Percentiles rank a stretch among this genome's conserved stretches.
phyloP scores from a whole-genome alignment of 30 jellyfish, hydroid and myxozoan species.

The Aurelia sp. region DNA sequence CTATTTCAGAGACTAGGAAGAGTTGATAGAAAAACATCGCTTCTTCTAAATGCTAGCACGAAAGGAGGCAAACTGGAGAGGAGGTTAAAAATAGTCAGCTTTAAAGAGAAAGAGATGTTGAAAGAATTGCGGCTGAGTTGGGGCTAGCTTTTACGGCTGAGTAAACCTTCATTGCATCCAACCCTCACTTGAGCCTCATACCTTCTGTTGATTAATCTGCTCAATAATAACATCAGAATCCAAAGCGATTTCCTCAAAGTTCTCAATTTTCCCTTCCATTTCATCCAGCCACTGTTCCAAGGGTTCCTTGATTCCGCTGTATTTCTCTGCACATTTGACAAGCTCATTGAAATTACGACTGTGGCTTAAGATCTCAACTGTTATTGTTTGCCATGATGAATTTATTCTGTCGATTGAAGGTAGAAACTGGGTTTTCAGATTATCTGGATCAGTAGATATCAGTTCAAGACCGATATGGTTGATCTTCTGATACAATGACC shows the following conservation, averaged over 20 bases:
- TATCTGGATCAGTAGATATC: conserved; percentile 74
- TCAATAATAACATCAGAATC: conserved; percentile 74
- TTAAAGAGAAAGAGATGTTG: too few relatives aligned
- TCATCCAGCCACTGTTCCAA: conserved; percentile 86
- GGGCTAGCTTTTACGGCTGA: too few relatives aligned
- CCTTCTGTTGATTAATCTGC: conserved; percentile 93
- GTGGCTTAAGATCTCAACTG: conserved; percentile 89
- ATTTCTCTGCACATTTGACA: conserved; percentile 96
- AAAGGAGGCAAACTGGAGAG: too few relatives aligned
- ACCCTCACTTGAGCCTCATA: neutral
- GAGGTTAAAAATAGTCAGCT: too few relatives aligned
- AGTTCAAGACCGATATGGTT: conserved; percentile 98
- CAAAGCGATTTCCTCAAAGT: conserved; percentile 83
- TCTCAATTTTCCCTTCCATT: conserved; percentile 78
- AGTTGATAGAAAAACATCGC: too few relatives aligned
- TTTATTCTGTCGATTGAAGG: conserved; percentile 89
- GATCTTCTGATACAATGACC: conserved; percentile 85
- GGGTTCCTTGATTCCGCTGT: conserved; percentile 89
- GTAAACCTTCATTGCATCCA: too few relatives aligned
- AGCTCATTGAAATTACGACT: conserved; percentile 90
- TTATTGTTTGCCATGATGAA: conserved; percentile 93
- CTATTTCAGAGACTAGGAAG: too few relatives aligned
- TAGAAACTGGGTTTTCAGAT: conserved; percentile 74
- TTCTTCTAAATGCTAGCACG: too few relatives aligned
- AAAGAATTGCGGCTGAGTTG: too few relatives aligned